phyloP scores from a whole-genome alignment of 30 jellyfish, hydroid and myxozoan species.

The Aurelia aurita complex sp. Pacific region DNA sequence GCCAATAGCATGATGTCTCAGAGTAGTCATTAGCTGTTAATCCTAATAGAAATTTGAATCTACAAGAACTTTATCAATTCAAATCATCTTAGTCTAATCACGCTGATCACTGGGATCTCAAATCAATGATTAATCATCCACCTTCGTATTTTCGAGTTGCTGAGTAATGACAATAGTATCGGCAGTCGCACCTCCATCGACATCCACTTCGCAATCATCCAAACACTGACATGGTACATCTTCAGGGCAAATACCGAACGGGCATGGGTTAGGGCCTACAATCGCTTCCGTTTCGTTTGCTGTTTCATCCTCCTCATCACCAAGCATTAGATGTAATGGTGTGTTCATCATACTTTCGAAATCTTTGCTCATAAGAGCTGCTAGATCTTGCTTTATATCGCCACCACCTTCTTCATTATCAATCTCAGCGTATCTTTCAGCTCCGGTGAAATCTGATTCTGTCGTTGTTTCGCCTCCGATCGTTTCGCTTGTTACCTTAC shows the following conservation, averaged over 20 bases:
- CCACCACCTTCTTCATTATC: constrained; percentile 51
- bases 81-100: too few relatives aligned
- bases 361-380: constrained; percentile 26
- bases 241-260: constrained; percentile 57
- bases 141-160: constrained; percentile 2
- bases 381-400: constrained; percentile 12
- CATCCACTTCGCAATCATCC: constrained; percentile 56
- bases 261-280: constrained; percentile 8
- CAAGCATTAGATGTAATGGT: constrained; percentile 22
- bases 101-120: too few relatives aligned
- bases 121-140: background rate
- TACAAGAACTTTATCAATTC: too few relatives aligned
- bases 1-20: too few relatives aligned
- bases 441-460: constrained; percentile 47
- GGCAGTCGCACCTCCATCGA: constrained; percentile 18
- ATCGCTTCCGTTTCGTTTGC: constrained; percentile 1
- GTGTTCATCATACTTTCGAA: constrained; percentile 35
- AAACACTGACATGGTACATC: constrained; percentile 38
- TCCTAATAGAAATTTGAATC: too few relatives aligned
- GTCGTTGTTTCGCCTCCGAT: constrained; percentile 66
- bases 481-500: constrained; percentile 61
- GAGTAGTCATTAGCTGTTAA: too few relatives aligned
- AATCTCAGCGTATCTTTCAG: constrained; percentile 61
- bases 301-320: constrained; percentile 30
- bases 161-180: background rate